phyloP scores from a whole-genome alignment of 2,113 vertebrate species.

The Oreochromis niloticus region DNA sequence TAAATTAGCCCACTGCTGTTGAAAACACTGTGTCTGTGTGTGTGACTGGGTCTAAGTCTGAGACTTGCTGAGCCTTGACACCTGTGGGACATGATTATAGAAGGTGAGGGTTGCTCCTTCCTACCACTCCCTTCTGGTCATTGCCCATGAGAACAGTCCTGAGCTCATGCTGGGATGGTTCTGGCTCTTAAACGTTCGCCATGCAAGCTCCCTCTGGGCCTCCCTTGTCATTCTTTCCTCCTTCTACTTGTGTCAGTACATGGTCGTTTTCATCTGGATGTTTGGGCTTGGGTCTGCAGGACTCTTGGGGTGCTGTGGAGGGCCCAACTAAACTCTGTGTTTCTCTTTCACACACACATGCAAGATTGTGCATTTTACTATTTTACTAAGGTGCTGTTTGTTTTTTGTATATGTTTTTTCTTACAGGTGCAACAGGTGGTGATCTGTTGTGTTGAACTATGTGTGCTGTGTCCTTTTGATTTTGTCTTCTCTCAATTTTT shows the following conservation, averaged over 20 bases:
- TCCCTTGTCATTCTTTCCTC: not conserved
- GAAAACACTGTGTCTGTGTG: too few relatives aligned
- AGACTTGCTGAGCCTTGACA: not conserved
- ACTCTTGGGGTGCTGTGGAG: not conserved
- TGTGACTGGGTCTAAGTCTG: too few relatives aligned
- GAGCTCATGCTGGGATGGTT: not conserved
- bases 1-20: too few relatives aligned
- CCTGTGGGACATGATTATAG: not conserved
- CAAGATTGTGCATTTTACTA: not conserved
- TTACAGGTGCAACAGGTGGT: too few relatives aligned
- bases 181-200: accelerated
- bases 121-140: not conserved
- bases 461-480: too few relatives aligned
- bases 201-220: not conserved
- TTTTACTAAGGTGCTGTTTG: not conserved
- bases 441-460: too few relatives aligned
- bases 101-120: not conserved
- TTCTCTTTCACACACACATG: not conserved
- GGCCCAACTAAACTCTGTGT: not conserved
- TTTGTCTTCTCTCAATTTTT: too few relatives aligned
- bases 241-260: not conserved
- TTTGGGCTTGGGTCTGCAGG: not conserved
- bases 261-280: accelerated
- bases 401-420: too few relatives aligned
- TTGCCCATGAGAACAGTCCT: not conserved